Base-by-base conservation (phyloP, 2,888 invertebrate genomes). In the Trichogramma evanescens region DNA sequence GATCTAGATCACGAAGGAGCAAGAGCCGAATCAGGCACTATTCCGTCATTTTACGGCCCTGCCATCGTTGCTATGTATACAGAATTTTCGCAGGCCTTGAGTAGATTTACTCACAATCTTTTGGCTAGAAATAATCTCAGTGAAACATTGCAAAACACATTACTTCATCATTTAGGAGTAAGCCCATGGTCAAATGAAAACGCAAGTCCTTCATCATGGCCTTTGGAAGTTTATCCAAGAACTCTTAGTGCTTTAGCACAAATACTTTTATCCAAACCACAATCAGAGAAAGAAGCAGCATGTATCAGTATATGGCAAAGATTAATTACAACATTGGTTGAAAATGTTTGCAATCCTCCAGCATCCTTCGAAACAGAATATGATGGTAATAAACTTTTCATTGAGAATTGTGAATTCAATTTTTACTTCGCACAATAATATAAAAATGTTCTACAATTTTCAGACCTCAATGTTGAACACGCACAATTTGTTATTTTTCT, bases 391-490 rank as follows among this genome's bases (percentile, higher is more conserved):
- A 38, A 8, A 51, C 48, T 10, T 9, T 42, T 38, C 6, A 44
- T 39, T 10, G 6, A 13, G 2, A 26, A 4, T 48, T n/a, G 42
- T 43, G n/a, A n/a, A 41, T 43, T 58, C 56, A 13, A 48, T 52
- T 26, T 61, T 49, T 49, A n/a, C 39, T 26, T 56, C 5, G 13
- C 2, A 50, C 26, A 26, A 26, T 26, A 26, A 26, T 26, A 26
- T 26, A 26, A 26, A 26, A 26, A 26, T 26, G 26, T 26, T 26
- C 26, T 26, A 26, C 1, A 26, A 63, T 64, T 82, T 80, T 40
- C 80, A 85, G 96, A 96, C 81, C 81, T 97, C 63, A 97, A 96
- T 77, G 93, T 96, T 54, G 97, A 97, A 76, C 96, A 97, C 78
- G 91, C 95, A 0, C 96, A 97, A 77, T 82, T 97, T 45, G 79